Percentiles rank a stretch among this genome's conserved stretches.
Evolutionary conservation across 2,888 invertebrate species (phyloP).

Genomic region (Teinopalpus imperialis): DNA sequence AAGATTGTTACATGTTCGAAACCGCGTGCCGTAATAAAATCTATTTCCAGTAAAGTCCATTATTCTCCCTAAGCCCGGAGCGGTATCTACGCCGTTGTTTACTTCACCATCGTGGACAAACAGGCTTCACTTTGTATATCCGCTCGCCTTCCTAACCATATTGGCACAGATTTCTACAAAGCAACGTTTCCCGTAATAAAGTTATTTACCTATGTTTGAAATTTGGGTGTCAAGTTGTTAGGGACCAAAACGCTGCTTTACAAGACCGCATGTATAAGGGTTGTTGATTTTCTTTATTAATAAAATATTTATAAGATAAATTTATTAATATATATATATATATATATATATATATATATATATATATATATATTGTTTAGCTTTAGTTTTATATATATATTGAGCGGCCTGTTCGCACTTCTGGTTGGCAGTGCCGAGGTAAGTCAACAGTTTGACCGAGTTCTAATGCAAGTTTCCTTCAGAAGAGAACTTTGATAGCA

Average conservation of each 20-base stretch:
- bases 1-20: conserved; percentile 11
- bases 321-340: too few relatives aligned
- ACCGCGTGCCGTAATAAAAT: conserved; percentile 18
- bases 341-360: too few relatives aligned
- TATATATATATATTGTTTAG: too few relatives aligned
- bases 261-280: too few relatives aligned
- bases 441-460: conserved; percentile 44
- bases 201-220: conserved; percentile 15
- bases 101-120: conserved; percentile 26
- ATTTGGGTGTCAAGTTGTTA: background rate
- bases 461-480: conserved; percentile 30
- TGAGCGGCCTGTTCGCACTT: conserved; percentile 33
- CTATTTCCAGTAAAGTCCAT: conserved; percentile 22
- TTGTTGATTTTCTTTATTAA: background rate
- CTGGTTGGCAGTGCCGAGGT: conserved; percentile 28
- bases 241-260: too few relatives aligned
- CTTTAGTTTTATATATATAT: too few relatives aligned
- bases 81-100: conserved; percentile 25
- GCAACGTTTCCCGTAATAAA: conserved; percentile 23
- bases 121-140: conserved; percentile 27
- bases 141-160: conserved; percentile 26
- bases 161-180: conserved; percentile 24
- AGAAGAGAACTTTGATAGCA: conserved; percentile 48
- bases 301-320: background rate
- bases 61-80: conserved; percentile 25